A percentile compares a stretch with the other conserved stretches of the same genome.
These are phyloP conservation scores for Falco cherrug DNA, from an alignment of 2,797 vertebrate species.

Conservation along the genomic window DNA sequence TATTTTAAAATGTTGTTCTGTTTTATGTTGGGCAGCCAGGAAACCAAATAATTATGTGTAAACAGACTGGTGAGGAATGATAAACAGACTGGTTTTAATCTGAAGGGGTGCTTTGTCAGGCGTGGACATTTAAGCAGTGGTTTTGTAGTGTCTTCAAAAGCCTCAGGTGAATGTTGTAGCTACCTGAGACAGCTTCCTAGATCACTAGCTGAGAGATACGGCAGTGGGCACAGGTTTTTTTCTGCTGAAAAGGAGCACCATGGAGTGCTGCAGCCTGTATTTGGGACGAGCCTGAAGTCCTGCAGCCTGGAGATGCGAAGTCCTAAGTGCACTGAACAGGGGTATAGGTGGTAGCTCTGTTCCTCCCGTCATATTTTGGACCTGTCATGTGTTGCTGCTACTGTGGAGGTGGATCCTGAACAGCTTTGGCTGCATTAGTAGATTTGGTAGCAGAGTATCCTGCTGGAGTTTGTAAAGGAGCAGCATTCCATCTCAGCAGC, in stretches of 20 bases:
- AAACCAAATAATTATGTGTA: background rate
- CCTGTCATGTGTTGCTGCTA: background rate
- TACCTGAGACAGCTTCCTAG: background rate
- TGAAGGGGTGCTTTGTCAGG: background rate
- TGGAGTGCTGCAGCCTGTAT: background rate
- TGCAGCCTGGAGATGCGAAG: background rate
- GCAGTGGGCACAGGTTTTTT: background rate
- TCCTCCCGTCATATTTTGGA: background rate
- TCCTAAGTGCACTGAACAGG: background rate
- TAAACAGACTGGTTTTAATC: background rate
- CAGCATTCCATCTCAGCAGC: background rate
- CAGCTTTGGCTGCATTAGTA: background rate
- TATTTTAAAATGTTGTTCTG: background rate
- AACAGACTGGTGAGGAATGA: background rate
- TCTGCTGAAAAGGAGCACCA: background rate
- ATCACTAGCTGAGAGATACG: background rate
- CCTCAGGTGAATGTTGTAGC: background rate
- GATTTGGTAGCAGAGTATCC: background rate
- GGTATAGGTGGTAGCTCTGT: background rate
- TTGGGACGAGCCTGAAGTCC: background rate
- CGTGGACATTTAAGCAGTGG: background rate
- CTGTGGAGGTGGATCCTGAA: background rate
- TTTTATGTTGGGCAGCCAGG: background rate
- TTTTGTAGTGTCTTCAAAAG: background rate
- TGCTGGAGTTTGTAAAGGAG: background rate